Conservation (phyloP, 1,140 invertebrate genomes). For the Drosophila hydei region DNA sequence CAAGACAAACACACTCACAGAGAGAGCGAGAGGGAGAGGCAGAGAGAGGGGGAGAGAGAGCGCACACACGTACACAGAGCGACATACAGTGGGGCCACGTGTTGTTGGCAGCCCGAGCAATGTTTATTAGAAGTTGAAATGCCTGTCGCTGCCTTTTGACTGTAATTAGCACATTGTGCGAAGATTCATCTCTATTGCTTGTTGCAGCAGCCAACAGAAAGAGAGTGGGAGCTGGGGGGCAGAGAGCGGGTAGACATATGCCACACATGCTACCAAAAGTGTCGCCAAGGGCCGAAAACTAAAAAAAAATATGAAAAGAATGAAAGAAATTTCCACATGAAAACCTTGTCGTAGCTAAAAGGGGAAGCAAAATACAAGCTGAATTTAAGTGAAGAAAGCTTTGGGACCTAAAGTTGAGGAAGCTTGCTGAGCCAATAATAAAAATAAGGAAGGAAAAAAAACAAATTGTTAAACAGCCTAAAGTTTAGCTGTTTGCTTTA, state of each 20-base stretch:
- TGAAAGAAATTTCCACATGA: not conserved
- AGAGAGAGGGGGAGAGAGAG: too few species aligned
- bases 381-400: too few species aligned
- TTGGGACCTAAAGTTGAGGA: too few species aligned
- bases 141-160: slow-evolving; percentile 63
- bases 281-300: slow-evolving; percentile 1
- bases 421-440: too few species aligned
- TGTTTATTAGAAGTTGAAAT: slow-evolving; percentile 56
- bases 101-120: slow-evolving; percentile 27
- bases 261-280: not conserved
- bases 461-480: too few species aligned
- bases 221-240: too few species aligned
- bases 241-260: not conserved
- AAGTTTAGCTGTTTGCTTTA: too few species aligned
- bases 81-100: slow-evolving; percentile 29
- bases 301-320: not conserved
- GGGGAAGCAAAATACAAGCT: not conserved
- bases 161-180: slow-evolving; percentile 76
- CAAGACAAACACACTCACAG: slow-evolving; percentile 14
- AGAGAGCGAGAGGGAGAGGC: not conserved
- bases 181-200: slow-evolving; percentile 37
- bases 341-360: not conserved
- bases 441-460: too few species aligned
- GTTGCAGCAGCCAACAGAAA: slow-evolving; percentile 27
- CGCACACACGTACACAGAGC: slow-evolving; percentile 1